Evolutionary conservation across 2,888 invertebrate species (phyloP).

Genomic region (Adineta ricciae): DNA sequence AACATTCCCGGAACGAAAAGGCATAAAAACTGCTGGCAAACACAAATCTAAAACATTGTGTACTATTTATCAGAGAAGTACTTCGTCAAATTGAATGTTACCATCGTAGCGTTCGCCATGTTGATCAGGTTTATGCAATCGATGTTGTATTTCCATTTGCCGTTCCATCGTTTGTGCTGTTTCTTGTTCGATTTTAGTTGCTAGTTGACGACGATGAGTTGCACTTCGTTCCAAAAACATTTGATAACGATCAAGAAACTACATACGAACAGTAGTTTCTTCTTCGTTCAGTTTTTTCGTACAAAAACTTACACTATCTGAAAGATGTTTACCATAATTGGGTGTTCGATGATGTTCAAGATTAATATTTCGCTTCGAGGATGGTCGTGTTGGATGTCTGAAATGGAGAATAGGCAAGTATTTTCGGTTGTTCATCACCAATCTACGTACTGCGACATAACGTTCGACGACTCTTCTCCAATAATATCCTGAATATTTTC

Average conservation of each 20-base stretch:
- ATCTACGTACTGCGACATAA: no score
- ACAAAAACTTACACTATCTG: no score
- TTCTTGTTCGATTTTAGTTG: constrained; percentile 40
- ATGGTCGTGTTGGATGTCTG: neutral
- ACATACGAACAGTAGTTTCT: neutral
- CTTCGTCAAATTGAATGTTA: no score
- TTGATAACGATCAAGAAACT: constrained; percentile 45
- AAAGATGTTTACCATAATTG: no score
- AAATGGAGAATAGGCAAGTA: no score
- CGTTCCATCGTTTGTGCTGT: constrained; percentile 31
- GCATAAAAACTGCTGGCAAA: constrained; percentile 49
- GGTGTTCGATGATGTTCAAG: neutral
- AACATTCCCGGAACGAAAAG: constrained; percentile 39
- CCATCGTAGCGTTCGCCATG: constrained; percentile 20
- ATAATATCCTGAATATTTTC: neutral
- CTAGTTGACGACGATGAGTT: constrained; percentile 41
- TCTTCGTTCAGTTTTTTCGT: no score
- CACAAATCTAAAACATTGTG: constrained; percentile 25
- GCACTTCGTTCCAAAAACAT: constrained; percentile 43
- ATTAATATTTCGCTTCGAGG: neutral
- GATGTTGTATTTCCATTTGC: constrained; percentile 31
- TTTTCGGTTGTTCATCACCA: no score
- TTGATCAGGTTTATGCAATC: constrained; percentile 19
- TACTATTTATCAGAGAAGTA: no score
- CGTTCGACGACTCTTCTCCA: neutral